Evolutionary conservation across 2,797 vertebrate species (phyloP).

Genomic region (Myotis daubentonii): DNA sequence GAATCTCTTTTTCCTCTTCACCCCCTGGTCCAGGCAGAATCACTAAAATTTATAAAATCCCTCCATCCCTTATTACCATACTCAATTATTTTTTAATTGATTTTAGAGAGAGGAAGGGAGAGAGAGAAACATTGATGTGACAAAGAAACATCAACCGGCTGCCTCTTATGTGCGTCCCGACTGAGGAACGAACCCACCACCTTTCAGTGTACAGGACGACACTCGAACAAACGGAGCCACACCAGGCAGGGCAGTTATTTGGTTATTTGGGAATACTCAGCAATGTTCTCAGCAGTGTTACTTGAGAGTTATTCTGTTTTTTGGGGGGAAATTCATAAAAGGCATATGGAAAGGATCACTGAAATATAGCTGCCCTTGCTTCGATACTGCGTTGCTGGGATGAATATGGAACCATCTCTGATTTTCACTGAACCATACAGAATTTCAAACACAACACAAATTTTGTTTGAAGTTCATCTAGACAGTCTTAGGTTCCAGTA

Average conservation of each 20-base stretch:
- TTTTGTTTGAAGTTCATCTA: neutral
- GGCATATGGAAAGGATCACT: neutral
- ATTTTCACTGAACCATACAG: neutral
- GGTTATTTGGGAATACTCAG: neutral
- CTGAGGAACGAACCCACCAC: neutral
- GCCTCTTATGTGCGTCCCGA: neutral
- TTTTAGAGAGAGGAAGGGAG: neutral
- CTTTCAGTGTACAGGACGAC: neutral
- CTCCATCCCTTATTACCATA: neutral
- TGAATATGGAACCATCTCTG: neutral
- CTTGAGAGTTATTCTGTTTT: neutral
- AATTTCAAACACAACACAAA: neutral
- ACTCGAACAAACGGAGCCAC: neutral
- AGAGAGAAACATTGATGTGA: neutral
- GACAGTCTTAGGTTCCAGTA: neutral
- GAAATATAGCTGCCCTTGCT: neutral
- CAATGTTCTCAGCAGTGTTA: neutral
- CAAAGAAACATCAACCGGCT: neutral
- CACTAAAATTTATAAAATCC: neutral
- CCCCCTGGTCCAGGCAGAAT: neutral
- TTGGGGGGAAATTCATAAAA: neutral
- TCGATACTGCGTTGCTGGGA: neutral
- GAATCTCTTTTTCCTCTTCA: neutral
- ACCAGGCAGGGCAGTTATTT: neutral
- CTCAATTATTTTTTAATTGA: neutral